These are phyloP conservation scores for Lasiommata megera DNA, from an alignment of 2,888 invertebrate species.

Conservation along the genomic window DNA sequence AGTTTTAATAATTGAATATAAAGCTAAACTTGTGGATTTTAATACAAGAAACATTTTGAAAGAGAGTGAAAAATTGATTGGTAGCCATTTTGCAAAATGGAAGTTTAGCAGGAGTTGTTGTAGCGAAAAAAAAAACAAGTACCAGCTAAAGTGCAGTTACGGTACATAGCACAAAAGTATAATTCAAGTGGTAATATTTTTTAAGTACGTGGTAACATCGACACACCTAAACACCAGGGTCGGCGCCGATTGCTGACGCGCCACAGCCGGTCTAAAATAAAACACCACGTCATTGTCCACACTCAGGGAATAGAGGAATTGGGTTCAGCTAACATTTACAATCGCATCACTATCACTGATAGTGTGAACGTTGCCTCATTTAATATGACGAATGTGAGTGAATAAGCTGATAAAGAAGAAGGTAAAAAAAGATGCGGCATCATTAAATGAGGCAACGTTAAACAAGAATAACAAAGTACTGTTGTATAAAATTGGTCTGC, in stretches of 20 bases:
- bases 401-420: too few species aligned
- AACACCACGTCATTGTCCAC: constrained; percentile 71
- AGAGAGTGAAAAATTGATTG: not conserved
- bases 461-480: constrained; percentile 4
- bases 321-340: constrained; percentile 36
- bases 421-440: not conserved
- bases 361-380: constrained; percentile 19
- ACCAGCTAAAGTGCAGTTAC: constrained; percentile 18
- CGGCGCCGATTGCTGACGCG: constrained; percentile 81
- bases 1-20: not conserved
- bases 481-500: not conserved
- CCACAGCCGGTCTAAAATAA: constrained; percentile 81
- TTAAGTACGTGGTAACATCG: constrained; percentile 72
- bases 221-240: constrained; percentile 83
- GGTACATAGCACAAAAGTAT: constrained; percentile 25
- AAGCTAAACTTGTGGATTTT: not conserved
- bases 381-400: not conserved
- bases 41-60: not conserved
- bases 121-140: not conserved
- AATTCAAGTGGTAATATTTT: constrained; percentile 60
- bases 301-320: constrained; percentile 48
- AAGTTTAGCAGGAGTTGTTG: not conserved
- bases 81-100: not conserved
- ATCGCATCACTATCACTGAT: constrained; percentile 15
- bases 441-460: constrained; percentile 23